Evolutionary conservation across 1,140 invertebrate species (phyloP).

Genomic region (Heterodera schachtii): DNA sequence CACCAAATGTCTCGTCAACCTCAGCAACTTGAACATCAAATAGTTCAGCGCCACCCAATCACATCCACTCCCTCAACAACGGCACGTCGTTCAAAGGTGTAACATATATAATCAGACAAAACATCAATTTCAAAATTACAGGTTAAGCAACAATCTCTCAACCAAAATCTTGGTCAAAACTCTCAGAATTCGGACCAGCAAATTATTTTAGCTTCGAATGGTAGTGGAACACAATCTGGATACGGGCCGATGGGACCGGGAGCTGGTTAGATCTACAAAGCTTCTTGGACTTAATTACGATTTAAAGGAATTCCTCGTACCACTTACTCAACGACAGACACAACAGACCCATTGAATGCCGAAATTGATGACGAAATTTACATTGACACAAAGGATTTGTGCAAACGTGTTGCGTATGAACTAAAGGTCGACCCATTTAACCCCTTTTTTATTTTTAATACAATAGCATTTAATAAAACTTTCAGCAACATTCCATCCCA

Average conservation of each 20-base stretch:
- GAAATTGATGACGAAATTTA: constrained; percentile 65
- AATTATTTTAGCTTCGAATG: not conserved
- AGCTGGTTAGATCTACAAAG: constrained; percentile 22
- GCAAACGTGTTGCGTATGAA: constrained; percentile 64
- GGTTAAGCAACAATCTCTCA: constrained; percentile 27
- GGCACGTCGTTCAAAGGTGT: constrained; percentile 4
- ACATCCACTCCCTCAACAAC: not conserved
- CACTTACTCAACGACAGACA: constrained; percentile 57
- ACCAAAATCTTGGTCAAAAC: not conserved
- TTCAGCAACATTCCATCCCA: constrained; percentile 61
- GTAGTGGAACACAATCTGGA: not conserved
- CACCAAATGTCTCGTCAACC: constrained; percentile 40
- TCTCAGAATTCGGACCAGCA: not conserved
- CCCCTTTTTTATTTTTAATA: not conserved
- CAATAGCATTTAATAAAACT: not conserved
- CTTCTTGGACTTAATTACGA: constrained; percentile 20
- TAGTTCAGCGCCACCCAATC: not conserved
- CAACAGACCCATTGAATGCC: constrained; percentile 59
- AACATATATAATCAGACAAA: constrained; percentile 19
- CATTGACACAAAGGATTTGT: constrained; percentile 66
- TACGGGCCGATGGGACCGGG: constrained; percentile 34
- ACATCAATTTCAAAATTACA: constrained; percentile 8
- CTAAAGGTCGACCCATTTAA: constrained; percentile 43
- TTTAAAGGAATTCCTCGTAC: constrained; percentile 45
- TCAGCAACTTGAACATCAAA: constrained; percentile 26